Percentiles rank a stretch among this genome's conserved stretches.
These are phyloP conservation scores for Gymnothorax javanicus DNA, from an alignment of 2,797 vertebrate species.

Conservation along the genomic window DNA sequence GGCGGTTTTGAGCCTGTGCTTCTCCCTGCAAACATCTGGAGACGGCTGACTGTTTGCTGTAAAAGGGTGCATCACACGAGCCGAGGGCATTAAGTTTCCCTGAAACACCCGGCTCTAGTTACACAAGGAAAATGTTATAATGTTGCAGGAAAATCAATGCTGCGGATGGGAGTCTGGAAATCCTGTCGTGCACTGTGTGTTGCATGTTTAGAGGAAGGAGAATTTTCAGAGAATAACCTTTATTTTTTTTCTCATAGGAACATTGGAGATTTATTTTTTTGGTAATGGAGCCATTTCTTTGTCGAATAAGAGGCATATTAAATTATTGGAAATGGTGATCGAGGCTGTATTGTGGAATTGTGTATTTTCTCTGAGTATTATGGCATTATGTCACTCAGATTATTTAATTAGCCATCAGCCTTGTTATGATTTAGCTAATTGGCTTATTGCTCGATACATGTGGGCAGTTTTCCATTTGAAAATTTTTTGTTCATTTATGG, in stretches of 20 bases:
- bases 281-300: slow-evolving; percentile 1
- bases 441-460: slow-evolving; percentile 6
- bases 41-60: slow-evolving; percentile 56
- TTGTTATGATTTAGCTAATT: neutral
- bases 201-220: neutral
- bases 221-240: neutral
- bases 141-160: slow-evolving; percentile 54
- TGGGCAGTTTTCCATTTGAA: neutral
- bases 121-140: slow-evolving; percentile 40
- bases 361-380: neutral
- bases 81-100: slow-evolving; percentile 47
- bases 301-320: neutral
- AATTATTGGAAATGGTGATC: neutral
- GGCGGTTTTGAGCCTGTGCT: slow-evolving; percentile 10
- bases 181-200: slow-evolving; percentile 19
- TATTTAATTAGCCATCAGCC: neutral
- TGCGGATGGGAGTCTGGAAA: slow-evolving; percentile 38
- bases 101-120: slow-evolving; percentile 50
- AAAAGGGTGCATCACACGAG: slow-evolving; percentile 50
- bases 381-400: neutral
- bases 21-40: slow-evolving; percentile 43
- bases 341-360: neutral
- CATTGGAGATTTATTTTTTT: slow-evolving; percentile 21
- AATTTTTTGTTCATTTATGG: neutral
- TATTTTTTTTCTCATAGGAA: neutral